Base-by-base conservation (phyloP, 2,888 invertebrate species). In the Parnassius orleans region DNA sequence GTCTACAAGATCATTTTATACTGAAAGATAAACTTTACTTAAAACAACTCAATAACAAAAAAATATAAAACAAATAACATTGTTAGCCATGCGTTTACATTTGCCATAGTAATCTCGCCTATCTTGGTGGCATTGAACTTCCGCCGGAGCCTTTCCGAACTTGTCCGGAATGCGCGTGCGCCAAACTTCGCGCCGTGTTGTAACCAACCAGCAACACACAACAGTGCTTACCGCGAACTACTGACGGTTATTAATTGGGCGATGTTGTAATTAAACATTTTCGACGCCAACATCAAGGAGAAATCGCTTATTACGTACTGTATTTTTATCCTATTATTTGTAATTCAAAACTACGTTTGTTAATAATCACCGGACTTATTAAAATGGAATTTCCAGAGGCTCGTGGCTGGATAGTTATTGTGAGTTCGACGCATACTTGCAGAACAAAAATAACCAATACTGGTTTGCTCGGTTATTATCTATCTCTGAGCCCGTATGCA, bases 181-280 rank as follows among this genome's bases (percentile, higher is more conserved):
- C 68, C 69, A 69, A 73, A 71, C 72, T 69, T 67, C 61, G 64
- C 54, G 56, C 63, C 61, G 68, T 68, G 63, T 66, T 53, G 69
- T 65, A 71, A 68, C 54, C 50, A 71, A 68, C 52, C 15, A 42
- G 7, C n/a, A 19, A 41, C 51, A 2, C 42, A 56, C 64, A 56
- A 44, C 44, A 1, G 3, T 15, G 53, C 60, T 52, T 57, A 54
- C 51, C 60, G 65, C 68, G 63, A 65, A 67, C 66, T 61, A 57
- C 66, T 51, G 57, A 66, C 65, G 66, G 69, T 68, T 68, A 75
- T 76, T 75, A 74, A 66, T 47, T 52, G n/a, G 3, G 44, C 3
- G 60, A 68, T 82, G 76, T 80, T 73, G 84, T 75, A 83, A 83
- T 68, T 72, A 68, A 68, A 73, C 76, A 66, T 72, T 66, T 66